A percentile compares a stretch with the other conserved stretches of the same genome.
Conservation (phyloP, 2,113 vertebrate genomes). For the Pomatostomus ruficeps region DNA sequence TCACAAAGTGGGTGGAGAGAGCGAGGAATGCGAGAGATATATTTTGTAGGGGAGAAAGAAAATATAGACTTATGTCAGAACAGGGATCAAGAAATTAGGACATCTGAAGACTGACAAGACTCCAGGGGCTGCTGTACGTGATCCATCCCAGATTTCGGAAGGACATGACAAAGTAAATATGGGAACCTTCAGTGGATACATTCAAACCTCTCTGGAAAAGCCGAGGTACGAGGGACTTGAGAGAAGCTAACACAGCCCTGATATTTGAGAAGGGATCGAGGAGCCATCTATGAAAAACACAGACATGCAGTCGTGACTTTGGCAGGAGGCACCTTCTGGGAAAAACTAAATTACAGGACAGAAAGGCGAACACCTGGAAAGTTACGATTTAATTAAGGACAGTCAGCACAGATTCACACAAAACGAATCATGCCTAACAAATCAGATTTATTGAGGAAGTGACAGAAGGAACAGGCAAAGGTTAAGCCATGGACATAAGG, state of each 20-base stretch:
- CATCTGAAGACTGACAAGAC: slow-evolving; percentile 19
- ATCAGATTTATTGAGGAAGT: slow-evolving; percentile 68
- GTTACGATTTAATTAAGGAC: slow-evolving; percentile 66
- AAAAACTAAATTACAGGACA: slow-evolving; percentile 39
- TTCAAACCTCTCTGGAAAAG: neutral
- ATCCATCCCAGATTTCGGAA: slow-evolving; percentile 23
- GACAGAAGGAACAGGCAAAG: slow-evolving; percentile 50
- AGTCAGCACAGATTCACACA: slow-evolving; percentile 42
- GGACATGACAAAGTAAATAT: slow-evolving; percentile 25
- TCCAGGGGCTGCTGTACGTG: neutral
- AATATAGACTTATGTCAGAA: slow-evolving; percentile 23
- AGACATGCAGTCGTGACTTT: slow-evolving; percentile 20
- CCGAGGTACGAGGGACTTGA: neutral
- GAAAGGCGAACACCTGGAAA: slow-evolving; percentile 55
- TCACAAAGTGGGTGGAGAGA: neutral
- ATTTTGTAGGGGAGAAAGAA: slow-evolving; percentile 39
- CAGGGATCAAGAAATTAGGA: slow-evolving; percentile 29
- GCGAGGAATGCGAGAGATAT: slow-evolving; percentile 1
- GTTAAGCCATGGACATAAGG: slow-evolving; percentile 52
- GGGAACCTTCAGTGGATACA: neutral
- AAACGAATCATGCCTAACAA: slow-evolving; percentile 56
- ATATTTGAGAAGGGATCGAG: slow-evolving; percentile 24
- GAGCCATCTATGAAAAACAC: slow-evolving; percentile 31
- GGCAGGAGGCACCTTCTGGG: neutral
- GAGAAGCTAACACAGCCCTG: neutral